These are phyloP conservation scores for Caradrina clavipalpis DNA, from an alignment of 2,888 invertebrate species.

Conservation along the genomic window DNA sequence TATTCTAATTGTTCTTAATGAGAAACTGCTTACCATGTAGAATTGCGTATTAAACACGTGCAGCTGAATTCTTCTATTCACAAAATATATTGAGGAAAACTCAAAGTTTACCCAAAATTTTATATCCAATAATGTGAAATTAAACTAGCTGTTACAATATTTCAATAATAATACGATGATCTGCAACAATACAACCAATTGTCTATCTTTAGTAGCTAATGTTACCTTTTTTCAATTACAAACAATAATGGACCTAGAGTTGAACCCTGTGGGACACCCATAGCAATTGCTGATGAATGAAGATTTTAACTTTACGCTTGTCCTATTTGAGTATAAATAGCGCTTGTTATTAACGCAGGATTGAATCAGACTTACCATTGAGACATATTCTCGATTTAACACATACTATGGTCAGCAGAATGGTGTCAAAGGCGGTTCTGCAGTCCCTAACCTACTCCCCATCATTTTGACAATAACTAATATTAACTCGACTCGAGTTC, in stretches of 20 bases:
- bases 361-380: background rate
- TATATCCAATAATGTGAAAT: too few species aligned
- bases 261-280: slow-evolving; percentile 6
- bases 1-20: slow-evolving; percentile 1
- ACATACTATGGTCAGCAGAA: background rate
- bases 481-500: too few species aligned
- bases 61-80: background rate
- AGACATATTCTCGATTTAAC: background rate
- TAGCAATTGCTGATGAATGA: background rate
- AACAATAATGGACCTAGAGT: slow-evolving; percentile 1
- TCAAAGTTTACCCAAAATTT: background rate
- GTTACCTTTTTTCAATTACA: background rate
- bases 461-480: background rate
- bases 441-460: background rate
- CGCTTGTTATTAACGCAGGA: background rate
- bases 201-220: background rate
- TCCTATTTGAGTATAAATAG: slow-evolving; percentile 2
- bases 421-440: slow-evolving; percentile 8
- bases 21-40: slow-evolving; percentile 29
- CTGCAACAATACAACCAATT: background rate
- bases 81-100: slow-evolving; percentile 7
- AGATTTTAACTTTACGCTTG: background rate
- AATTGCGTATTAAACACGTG: background rate
- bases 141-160: too few species aligned
- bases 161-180: background rate